Evolutionary conservation across 2,797 vertebrate genomes (phyloP).

Genomic region (Channa striata): DNA sequence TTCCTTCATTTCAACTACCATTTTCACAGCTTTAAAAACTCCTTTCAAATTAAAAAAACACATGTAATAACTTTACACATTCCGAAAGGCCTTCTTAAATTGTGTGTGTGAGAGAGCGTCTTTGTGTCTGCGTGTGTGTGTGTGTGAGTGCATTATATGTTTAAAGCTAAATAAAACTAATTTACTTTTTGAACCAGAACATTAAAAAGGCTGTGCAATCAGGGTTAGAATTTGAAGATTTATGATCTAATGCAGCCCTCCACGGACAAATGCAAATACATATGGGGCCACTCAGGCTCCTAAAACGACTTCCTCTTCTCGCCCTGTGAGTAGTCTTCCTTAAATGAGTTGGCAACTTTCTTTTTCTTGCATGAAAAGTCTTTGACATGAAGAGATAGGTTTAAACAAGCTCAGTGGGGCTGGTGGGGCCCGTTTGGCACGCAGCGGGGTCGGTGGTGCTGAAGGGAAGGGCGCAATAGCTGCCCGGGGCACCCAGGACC

Average conservation of each 20-base stretch:
- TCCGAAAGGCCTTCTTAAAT: background rate
- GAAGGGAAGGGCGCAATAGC: conserved; percentile 76
- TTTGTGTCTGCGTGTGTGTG: no score
- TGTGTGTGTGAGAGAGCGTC: no score
- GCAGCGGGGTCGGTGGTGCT: conserved; percentile 70
- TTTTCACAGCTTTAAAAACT: conserved; percentile 1
- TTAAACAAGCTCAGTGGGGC: conserved; percentile 48
- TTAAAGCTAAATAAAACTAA: background rate
- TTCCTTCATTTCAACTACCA: conserved; percentile 61
- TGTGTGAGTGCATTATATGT: background rate
- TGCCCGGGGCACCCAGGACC: conserved; percentile 83
- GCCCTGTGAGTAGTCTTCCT: conserved; percentile 10
- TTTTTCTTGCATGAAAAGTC: conserved; percentile 48
- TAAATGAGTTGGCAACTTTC: conserved; percentile 61
- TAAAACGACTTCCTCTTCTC: conserved; percentile 16
- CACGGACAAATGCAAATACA: background rate
- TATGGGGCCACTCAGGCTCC: conserved; percentile 8
- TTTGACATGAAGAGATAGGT: conserved; percentile 45
- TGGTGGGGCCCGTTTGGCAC: conserved; percentile 75
- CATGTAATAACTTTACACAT: background rate
- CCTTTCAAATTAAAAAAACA: background rate
- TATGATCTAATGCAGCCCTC: background rate
- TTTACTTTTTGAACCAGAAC: background rate
- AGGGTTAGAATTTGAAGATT: background rate
- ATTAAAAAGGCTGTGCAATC: background rate